Conservation (phyloP, 2,113 vertebrate genomes). For the Pachyramphus minor region DNA sequence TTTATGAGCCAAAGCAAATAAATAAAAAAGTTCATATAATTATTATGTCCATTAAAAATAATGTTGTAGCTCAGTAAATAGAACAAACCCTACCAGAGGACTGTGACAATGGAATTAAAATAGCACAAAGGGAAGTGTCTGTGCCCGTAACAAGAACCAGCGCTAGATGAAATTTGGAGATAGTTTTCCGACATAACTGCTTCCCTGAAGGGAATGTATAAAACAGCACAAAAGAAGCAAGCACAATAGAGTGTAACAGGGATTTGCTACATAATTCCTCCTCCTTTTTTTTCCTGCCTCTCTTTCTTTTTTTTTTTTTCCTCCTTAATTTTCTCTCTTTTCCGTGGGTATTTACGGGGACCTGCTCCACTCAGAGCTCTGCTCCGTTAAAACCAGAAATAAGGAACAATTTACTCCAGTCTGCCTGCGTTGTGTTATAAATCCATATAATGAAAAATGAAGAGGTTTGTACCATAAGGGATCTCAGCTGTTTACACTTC, state of each 20-base stretch:
- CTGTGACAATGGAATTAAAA: slow-evolving; percentile 23
- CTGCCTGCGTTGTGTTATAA: neutral
- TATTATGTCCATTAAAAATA: slow-evolving; percentile 28
- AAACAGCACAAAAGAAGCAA: slow-evolving; percentile 28
- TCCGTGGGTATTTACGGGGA: neutral
- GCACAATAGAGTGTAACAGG: slow-evolving; percentile 2
- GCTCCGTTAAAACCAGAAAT: neutral
- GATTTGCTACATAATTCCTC: slow-evolving; percentile 25
- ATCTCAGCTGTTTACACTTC: slow-evolving; percentile 45
- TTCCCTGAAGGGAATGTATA: slow-evolving; percentile 33
- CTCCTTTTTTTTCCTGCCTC: neutral
- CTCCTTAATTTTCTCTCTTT: neutral
- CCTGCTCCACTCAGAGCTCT: fast-evolving
- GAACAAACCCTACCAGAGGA: neutral
- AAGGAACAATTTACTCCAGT: slow-evolving; percentile 23
- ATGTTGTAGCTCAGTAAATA: neutral
- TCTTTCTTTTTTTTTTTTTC: neutral
- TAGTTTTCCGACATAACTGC: slow-evolving; percentile 47
- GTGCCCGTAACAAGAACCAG: neutral
- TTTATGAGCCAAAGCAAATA: slow-evolving; percentile 41
- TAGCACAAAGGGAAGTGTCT: slow-evolving; percentile 23
- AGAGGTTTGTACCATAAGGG: slow-evolving; percentile 15
- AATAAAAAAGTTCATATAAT: slow-evolving; percentile 38
- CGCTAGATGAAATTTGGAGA: slow-evolving; percentile 19
- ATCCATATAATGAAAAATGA: slow-evolving; percentile 34